A percentile compares a stretch with the other conserved stretches of the same genome.
Evolutionary conservation across 92 coral and sea anemone genomes (phyloP).

Genomic region (Porites evermanni): DNA sequence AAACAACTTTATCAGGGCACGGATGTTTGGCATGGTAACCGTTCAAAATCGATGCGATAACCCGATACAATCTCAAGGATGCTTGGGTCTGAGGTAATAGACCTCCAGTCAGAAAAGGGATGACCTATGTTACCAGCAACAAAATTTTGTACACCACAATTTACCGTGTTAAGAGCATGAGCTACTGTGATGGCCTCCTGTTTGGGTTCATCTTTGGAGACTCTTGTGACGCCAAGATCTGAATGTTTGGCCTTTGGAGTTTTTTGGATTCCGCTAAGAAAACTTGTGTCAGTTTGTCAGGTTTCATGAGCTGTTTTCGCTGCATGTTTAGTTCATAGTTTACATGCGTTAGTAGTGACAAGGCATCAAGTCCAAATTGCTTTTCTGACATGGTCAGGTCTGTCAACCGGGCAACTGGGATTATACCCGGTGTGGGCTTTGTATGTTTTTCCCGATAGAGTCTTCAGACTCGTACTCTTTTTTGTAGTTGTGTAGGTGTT

Average conservation of each 20-base stretch:
- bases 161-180: slow-evolving; percentile 14
- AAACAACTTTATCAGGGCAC: slow-evolving; percentile 38
- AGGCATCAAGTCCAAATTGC: neutral
- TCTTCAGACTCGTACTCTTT: slow-evolving; percentile 39
- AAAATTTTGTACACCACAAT: slow-evolving; percentile 28
- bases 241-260: slow-evolving; percentile 57
- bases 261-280: slow-evolving; percentile 40
- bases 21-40: slow-evolving; percentile 35
- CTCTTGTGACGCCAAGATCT: slow-evolving; percentile 53
- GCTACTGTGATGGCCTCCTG: slow-evolving; percentile 25
- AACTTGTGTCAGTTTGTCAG: neutral
- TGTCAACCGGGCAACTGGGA: slow-evolving; percentile 13
- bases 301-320: slow-evolving; percentile 35
- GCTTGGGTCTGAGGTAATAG: slow-evolving; percentile 56
- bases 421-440: slow-evolving; percentile 17
- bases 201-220: slow-evolving; percentile 26
- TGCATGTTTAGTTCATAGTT: neutral
- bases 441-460: slow-evolving; percentile 31
- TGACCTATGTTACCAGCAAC: slow-evolving; percentile 61
- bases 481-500: neutral
- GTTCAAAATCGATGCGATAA: slow-evolving; percentile 27
- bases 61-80: slow-evolving; percentile 60
- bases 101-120: slow-evolving; percentile 39
- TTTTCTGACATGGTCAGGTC: slow-evolving; percentile 33
- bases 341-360: slow-evolving; percentile 8